A percentile compares a stretch with the other conserved stretches of the same genome.
phyloP scores from a whole-genome alignment of 64 coral and sea anemone genomes.

The Orbicella faveolata region DNA sequence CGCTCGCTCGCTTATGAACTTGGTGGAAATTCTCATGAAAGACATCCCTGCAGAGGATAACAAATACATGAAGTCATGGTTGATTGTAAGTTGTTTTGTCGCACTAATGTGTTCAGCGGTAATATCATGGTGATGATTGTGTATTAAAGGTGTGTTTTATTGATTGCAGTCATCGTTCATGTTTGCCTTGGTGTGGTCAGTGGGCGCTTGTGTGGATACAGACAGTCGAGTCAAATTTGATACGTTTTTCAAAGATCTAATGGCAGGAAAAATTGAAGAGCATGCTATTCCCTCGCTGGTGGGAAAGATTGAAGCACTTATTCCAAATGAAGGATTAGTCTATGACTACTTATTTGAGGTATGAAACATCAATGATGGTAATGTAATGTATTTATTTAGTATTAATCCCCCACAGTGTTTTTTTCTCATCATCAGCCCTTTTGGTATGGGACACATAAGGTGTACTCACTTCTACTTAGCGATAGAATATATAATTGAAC shows the following conservation, averaged over 20 bases:
- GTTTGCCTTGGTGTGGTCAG: constrained; percentile 95
- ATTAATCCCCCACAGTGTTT: too few relatives aligned
- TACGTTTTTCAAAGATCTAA: constrained; percentile 78
- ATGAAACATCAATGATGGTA: background rate
- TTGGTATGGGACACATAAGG: background rate
- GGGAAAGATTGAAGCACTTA: constrained; percentile 89
- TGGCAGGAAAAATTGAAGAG: constrained; percentile 73
- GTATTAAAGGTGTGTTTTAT: background rate
- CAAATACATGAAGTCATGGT: constrained; percentile 95
- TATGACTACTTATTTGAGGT: constrained; percentile 99
- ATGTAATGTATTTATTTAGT: too few relatives aligned
- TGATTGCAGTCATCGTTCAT: constrained; percentile 87
- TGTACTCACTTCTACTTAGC: too few relatives aligned
- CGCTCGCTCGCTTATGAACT: constrained; percentile 95
- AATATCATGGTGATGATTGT: too few relatives aligned
- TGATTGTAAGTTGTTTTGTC: constrained; percentile 80
- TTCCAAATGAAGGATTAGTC: constrained; percentile 91
- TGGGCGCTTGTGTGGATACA: constrained; percentile 97
- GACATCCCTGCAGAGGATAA: constrained; percentile 66
- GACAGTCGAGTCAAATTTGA: constrained; percentile 97
- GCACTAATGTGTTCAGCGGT: background rate
- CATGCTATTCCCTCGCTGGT: constrained; percentile 81
- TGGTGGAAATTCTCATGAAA: constrained; percentile 97
- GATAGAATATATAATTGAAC: too few relatives aligned
- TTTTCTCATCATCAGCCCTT: too few relatives aligned